These are phyloP conservation scores for Clunio marinus DNA, from an alignment of 2,888 invertebrate species.

Conservation along the genomic window DNA sequence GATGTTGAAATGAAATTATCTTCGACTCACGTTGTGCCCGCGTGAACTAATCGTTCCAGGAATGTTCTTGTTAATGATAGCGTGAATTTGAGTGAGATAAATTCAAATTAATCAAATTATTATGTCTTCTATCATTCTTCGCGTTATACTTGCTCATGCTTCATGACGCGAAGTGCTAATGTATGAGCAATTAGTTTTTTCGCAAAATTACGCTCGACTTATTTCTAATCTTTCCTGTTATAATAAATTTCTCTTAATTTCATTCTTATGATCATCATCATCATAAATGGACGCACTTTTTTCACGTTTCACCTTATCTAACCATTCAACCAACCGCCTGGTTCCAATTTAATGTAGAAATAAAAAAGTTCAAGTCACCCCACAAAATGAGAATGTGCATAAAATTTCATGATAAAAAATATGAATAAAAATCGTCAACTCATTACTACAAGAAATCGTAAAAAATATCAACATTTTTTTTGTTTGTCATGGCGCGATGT, in stretches of 20 bases:
- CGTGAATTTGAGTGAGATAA: slow-evolving; percentile 11
- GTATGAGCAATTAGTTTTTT: slow-evolving; percentile 26
- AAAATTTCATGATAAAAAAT: slow-evolving; percentile 19
- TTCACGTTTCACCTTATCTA: background rate
- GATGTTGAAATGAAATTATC: slow-evolving; percentile 37
- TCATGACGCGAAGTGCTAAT: slow-evolving; percentile 17
- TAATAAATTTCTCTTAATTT: background rate
- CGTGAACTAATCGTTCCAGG: slow-evolving; percentile 38
- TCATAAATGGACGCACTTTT: background rate
- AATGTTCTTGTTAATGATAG: slow-evolving; percentile 2
- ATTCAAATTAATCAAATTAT: slow-evolving; percentile 38
- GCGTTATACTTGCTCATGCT: background rate
- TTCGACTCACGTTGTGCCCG: slow-evolving; percentile 15
- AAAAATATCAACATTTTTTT: background rate
- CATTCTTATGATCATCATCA: too few relatives aligned
- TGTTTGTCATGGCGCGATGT: background rate
- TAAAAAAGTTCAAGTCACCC: slow-evolving; percentile 28
- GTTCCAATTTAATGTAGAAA: background rate
- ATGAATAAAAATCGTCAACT: slow-evolving; percentile 32
- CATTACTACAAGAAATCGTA: slow-evolving; percentile 33
- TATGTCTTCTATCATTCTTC: background rate
- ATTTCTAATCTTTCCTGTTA: background rate
- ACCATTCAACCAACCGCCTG: background rate
- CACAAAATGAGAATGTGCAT: slow-evolving; percentile 33
- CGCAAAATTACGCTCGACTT: background rate